phyloP scores from a whole-genome alignment of 1,140 invertebrate genomes.

The Maconellicoccus hirsutus region DNA sequence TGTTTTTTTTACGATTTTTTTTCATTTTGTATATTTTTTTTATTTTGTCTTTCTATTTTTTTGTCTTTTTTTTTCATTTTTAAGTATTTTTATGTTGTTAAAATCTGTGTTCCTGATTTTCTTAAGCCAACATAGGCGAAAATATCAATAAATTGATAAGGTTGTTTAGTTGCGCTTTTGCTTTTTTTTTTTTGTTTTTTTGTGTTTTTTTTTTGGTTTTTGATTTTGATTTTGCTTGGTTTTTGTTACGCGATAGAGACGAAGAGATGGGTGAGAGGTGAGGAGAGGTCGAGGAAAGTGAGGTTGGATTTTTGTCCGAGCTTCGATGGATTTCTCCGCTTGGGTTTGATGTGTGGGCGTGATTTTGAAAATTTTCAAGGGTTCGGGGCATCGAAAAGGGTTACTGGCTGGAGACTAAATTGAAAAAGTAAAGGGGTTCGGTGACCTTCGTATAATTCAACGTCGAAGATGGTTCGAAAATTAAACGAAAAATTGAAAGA shows the following conservation, averaged over 20 bases:
- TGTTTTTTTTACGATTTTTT: background rate
- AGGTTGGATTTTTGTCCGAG: no score
- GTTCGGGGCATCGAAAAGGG: no score
- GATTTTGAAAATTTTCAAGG: no score
- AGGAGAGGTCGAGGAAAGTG: no score
- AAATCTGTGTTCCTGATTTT: background rate
- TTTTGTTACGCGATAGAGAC: background rate
- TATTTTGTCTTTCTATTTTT: background rate
- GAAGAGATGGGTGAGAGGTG: background rate
- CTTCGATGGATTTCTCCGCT: no score
- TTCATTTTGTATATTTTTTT: background rate
- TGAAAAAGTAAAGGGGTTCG: no score
- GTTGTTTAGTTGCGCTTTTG: background rate
- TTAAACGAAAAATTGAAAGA: no score
- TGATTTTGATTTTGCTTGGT: background rate
- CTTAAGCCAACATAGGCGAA: background rate
- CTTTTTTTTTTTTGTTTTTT: background rate
- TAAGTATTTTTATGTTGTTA: constrained; percentile 4
- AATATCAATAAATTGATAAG: background rate
- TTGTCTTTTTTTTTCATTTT: background rate
- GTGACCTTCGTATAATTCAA: no score
- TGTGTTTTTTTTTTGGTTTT: background rate
- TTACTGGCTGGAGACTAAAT: no score
- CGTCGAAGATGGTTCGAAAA: no score
- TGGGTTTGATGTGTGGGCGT: no score